Conservation (phyloP, 2,113 vertebrate genomes). For the Actinemys pallida region DNA sequence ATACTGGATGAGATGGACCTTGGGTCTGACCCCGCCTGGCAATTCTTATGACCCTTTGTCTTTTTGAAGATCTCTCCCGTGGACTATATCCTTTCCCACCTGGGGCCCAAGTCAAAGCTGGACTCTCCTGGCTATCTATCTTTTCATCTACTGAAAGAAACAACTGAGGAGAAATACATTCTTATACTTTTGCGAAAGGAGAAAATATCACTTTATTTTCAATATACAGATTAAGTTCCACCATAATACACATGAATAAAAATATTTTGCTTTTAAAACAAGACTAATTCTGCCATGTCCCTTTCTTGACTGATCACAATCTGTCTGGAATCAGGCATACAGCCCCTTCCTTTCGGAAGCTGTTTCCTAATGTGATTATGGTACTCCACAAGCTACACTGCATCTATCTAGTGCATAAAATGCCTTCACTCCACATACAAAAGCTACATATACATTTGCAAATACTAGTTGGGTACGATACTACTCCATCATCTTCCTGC, state of each 20-base stretch:
- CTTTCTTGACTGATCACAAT: neutral
- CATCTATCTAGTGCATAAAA: neutral
- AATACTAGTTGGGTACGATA: conserved; percentile 39
- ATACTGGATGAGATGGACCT: neutral
- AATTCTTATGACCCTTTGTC: neutral
- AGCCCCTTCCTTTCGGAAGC: accelerated
- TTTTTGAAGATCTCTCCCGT: neutral
- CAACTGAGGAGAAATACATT: neutral
- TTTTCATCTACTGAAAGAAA: neutral
- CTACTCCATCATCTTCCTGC: neutral
- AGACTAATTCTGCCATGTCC: neutral
- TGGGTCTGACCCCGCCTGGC: neutral
- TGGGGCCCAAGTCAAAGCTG: neutral
- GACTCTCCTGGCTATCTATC: neutral
- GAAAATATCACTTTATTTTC: conserved; percentile 80
- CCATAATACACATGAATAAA: conserved; percentile 62
- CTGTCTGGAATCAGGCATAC: accelerated
- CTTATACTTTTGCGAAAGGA: conserved; percentile 16
- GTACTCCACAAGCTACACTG: neutral
- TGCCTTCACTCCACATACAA: neutral
- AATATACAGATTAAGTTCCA: conserved; percentile 64
- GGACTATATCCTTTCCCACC: neutral
- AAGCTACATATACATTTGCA: neutral
- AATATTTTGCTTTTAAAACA: conserved; percentile 55
- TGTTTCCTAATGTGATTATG: neutral